Evolutionary conservation across 2,888 invertebrate species (phyloP), one percentile per base, ranked within the genome.

Genomic region (Cosmopolites sordidus): DNA sequence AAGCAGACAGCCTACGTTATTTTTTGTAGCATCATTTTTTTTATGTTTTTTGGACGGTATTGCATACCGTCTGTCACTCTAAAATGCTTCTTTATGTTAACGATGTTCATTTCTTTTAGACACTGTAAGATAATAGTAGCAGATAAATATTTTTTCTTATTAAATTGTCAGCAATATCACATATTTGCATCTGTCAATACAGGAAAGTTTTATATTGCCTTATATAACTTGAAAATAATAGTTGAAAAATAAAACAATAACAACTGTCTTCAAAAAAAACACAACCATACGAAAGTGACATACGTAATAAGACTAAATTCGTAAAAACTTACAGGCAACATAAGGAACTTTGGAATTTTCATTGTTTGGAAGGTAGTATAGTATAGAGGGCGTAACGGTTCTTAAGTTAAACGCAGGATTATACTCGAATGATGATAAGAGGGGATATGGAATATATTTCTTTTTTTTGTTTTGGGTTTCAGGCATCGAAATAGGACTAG

Each of bases 141-240:
- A 56, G 63, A 69, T 63, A 59, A 60, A 63, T 64, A 66, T 45
- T 66, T 64, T 66, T 64, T 63, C n/a, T 58, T 55, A 22, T 52
- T 58, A 63, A 71, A 72, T 73, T 72, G 72, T 73, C 71, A 67
- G 68, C 64, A 58, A 62, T 64, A 63, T 64, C 63, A 65, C 63
- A 65, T 61, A 62, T 63, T 62, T 62, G 60, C 61, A 64, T 62
- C 63, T 62, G 63, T 62, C 58, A 64, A 64, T 51, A 57, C 48
- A 63, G 60, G 59, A 58, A 61, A 58, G 42, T 49, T 55, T 47
- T 64, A 66, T 69, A 69, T 69, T 69, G 69, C 69, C 67, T 65
- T 69, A 66, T 64, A 66, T 61, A 62, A 66, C 59, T 58, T 48
- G 44, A 39, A 43, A 33, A 33, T n/a, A 33, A 33, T 33, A 33